These are phyloP conservation scores for Xestobium rufovillosum DNA, from an alignment of 2,888 invertebrate species.

Conservation along the genomic window DNA sequence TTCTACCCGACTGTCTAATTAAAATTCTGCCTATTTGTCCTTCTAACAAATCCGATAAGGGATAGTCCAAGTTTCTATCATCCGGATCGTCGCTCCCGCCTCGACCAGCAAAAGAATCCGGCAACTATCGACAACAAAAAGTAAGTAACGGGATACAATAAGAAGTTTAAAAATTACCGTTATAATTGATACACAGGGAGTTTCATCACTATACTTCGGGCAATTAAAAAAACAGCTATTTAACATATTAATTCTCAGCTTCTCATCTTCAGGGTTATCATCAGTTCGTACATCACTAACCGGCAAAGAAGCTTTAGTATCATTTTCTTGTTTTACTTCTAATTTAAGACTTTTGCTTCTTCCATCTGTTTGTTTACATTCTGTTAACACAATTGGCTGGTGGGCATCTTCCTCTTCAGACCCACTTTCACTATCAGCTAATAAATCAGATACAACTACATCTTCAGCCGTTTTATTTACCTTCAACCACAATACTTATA, in stretches of 20 bases:
- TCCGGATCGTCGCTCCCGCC: conserved; percentile 35
- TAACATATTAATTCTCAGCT: neutral
- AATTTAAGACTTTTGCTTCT: conserved; percentile 18
- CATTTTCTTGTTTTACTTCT: conserved; percentile 17
- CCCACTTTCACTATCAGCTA: conserved; percentile 28
- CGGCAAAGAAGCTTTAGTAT: neutral
- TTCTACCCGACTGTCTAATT: conserved; percentile 35
- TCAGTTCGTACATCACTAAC: too few relatives aligned
- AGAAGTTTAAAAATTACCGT: conserved; percentile 24
- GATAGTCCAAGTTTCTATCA: conserved; percentile 32
- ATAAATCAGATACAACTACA: conserved; percentile 28
- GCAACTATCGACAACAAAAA: conserved; percentile 30
- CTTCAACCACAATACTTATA: too few relatives aligned
- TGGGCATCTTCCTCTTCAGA: conserved; percentile 30
- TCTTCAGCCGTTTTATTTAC: conserved; percentile 32
- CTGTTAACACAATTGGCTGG: too few relatives aligned
- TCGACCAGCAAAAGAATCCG: conserved; percentile 37
- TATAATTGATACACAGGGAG: conserved; percentile 32
- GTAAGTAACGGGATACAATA: conserved; percentile 3
- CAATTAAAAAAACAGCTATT: conserved; percentile 22
- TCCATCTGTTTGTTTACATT: too few relatives aligned
- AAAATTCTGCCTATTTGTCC: conserved; percentile 38
- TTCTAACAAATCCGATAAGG: conserved; percentile 34
- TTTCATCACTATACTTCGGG: conserved; percentile 30
- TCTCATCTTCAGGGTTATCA: too few relatives aligned